phyloP scores from a whole-genome alignment of 2,113 vertebrate genomes.

The Gyps fulvus region DNA sequence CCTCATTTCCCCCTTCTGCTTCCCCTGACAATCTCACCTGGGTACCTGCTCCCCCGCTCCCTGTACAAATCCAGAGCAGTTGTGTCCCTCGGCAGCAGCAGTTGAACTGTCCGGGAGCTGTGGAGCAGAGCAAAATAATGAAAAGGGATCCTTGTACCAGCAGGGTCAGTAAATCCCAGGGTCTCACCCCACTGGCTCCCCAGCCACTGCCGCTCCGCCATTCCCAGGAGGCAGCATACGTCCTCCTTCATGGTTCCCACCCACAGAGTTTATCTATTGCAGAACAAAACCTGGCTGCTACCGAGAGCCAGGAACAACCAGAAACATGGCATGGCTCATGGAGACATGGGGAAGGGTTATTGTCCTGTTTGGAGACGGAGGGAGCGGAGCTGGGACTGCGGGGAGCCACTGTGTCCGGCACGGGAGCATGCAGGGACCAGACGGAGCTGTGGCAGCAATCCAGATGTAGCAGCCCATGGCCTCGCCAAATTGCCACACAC shows the following conservation, averaged over 20 bases:
- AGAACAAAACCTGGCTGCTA: neutral
- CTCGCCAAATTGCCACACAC: rapidly evolving
- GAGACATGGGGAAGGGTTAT: neutral
- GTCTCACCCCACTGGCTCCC: neutral
- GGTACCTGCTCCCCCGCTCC: neutral
- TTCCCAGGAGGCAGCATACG: neutral
- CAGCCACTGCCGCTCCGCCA: rapidly evolving
- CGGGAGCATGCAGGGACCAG: neutral
- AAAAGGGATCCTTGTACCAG: neutral
- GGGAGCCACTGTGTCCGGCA: too few relatives aligned
- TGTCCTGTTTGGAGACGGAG: rapidly evolving
- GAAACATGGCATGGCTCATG: neutral
- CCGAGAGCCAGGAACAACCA: neutral
- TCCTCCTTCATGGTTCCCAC: neutral
- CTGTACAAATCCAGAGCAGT: neutral
- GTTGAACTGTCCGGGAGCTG: rapidly evolving
- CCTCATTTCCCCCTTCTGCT: neutral
- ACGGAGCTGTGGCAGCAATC: neutral
- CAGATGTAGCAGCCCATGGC: rapidly evolving
- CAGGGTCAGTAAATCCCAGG: neutral
- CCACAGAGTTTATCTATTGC: neutral
- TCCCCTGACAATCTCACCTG: neutral
- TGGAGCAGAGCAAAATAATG: neutral
- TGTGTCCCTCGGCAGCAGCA: neutral
- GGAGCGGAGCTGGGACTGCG: too few relatives aligned